Base-by-base conservation (phyloP, 2,888 invertebrate genomes). In the Neuroscelio doddi region DNA sequence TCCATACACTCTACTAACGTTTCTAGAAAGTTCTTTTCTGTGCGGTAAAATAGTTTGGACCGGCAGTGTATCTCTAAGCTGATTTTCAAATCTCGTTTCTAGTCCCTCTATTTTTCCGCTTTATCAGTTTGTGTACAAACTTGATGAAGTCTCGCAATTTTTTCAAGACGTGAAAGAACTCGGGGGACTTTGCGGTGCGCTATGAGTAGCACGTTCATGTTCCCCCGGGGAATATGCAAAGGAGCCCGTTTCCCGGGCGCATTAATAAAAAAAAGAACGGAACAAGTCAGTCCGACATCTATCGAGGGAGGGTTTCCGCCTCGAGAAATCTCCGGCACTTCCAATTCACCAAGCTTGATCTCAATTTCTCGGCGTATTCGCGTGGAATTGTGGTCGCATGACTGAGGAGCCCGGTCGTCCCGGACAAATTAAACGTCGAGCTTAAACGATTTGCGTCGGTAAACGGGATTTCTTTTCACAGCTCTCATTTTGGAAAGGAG, bases 371-470 rank as follows among this genome's bases (percentile, higher is more conserved):
- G 45, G 46, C 53, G 52, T 62, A 56, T 59, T 52, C 52, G 36
- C 46, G 36, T 36, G 47, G 52, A 52, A 65, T 65, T 52, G 52
- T 52, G 39, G 38, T 52, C 59, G n/a, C n/a, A n/a, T n/a, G n/a
- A 57, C 52, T 47, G 52, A 56, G 57, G 39, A 63, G 38, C 52
- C 47, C 47, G 63, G 47, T 61, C 61, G n/a, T n/a, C 51, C 29
- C 51, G 53, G 51, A 61, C 55, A 71, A 71, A 71, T 71, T 71
- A 68, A 71, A 71, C 55, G 69, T 66, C 65, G 58, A 61, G 57
- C 49, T 61, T 46, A 36, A 58, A 38, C 57, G 67, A 71, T 71
- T 69, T 64, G 64, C 61, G 50, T 66, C 52, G 42, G 56, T 46
- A 68, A 67, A 65, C 69, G 58, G 63, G 57, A 63, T 65, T 63